Conservation (phyloP, 2,888 invertebrate genomes). For the Epistrophe eligans region DNA sequence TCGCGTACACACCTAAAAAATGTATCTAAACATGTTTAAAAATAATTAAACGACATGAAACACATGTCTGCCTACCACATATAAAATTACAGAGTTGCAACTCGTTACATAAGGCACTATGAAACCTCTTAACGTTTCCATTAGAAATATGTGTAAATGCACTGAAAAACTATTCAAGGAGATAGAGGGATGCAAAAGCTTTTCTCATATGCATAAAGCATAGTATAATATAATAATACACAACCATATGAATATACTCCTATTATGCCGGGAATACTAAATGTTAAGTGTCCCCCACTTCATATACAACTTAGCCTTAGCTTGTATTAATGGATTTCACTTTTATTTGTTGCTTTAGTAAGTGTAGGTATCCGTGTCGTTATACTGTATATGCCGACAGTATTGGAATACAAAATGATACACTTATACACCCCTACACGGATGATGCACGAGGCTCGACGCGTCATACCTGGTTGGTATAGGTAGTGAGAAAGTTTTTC, state of each 20-base stretch:
- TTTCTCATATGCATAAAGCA: background rate
- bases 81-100: conserved; percentile 44
- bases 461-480: conserved; percentile 46
- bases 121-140: conserved; percentile 4
- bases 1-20: background rate
- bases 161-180: background rate
- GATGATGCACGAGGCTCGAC: conserved; percentile 11
- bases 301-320: conserved; percentile 10
- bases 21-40: conserved; percentile 59
- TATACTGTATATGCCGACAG: conserved; percentile 16
- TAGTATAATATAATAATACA: background rate
- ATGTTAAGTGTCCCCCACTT: conserved; percentile 39
- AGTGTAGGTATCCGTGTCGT: conserved; percentile 43
- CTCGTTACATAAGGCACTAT: conserved; percentile 59
- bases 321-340: conserved; percentile 67
- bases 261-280: conserved; percentile 64
- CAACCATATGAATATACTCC: conserved; percentile 1
- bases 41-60: conserved; percentile 2
- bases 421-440: background rate
- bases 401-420: conserved; percentile 16
- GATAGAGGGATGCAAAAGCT: conserved; percentile 11
- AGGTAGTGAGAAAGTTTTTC: conserved; percentile 75
- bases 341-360: conserved; percentile 70
- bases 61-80: background rate
- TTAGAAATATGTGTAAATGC: background rate